phyloP scores from a whole-genome alignment of 2,113 vertebrate genomes.

The Halcyon malimbica region DNA sequence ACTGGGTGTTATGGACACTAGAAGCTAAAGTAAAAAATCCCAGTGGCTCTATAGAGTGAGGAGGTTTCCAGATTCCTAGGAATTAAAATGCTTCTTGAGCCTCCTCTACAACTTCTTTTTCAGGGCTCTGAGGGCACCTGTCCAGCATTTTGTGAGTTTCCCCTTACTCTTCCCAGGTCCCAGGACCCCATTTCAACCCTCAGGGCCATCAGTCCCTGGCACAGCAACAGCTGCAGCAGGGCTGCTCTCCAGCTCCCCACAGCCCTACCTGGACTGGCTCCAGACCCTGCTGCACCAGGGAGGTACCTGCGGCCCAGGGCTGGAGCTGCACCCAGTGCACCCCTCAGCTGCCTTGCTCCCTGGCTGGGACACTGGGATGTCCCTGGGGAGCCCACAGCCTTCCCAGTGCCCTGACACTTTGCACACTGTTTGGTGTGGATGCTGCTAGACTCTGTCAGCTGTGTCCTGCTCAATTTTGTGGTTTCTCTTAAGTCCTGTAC shows the following conservation, averaged over 20 bases:
- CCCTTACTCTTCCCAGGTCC: neutral
- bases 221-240: neutral
- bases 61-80: neutral
- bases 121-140: neutral
- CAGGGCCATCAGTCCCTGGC: neutral
- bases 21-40: neutral
- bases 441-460: neutral
- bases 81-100: neutral
- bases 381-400: neutral
- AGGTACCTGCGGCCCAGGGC: neutral
- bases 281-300: accelerated
- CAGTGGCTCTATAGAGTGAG: neutral
- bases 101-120: neutral
- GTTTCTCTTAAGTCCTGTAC: neutral
- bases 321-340: neutral
- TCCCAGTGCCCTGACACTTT: neutral
- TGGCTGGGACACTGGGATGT: neutral
- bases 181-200: neutral
- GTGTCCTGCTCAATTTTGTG: neutral
- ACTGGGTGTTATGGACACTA: neutral
- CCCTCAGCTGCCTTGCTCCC: neutral
- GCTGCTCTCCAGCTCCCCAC: neutral
- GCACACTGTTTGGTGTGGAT: neutral
- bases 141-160: neutral
- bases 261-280: neutral